Percentiles rank a stretch among this genome's conserved stretches.
Conservation (phyloP, 2,888 invertebrate species). For the Drosophila leonis region DNA sequence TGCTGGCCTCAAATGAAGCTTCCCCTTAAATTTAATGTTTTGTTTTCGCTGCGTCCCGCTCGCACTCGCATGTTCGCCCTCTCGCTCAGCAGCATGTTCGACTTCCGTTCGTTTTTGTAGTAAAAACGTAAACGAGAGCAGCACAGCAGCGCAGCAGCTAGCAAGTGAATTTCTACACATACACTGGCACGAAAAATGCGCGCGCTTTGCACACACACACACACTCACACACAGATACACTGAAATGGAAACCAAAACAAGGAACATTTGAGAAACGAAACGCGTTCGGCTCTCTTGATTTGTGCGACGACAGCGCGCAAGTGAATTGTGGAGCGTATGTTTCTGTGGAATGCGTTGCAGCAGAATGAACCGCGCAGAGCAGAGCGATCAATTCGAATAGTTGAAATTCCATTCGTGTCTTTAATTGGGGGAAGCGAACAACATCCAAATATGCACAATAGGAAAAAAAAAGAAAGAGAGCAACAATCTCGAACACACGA, state of each 20-base stretch:
- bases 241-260: constrained; percentile 63
- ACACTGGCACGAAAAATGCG: constrained; percentile 58
- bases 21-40: constrained; percentile 75
- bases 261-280: constrained; percentile 51
- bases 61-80: constrained; percentile 36
- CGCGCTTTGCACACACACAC: constrained; percentile 50
- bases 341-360: constrained; percentile 42
- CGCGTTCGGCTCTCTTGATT: neutral
- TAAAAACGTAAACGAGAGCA: constrained; percentile 63
- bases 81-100: constrained; percentile 54
- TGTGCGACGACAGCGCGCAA: constrained; percentile 15
- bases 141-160: constrained; percentile 36
- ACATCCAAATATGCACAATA: constrained; percentile 20
- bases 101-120: constrained; percentile 62
- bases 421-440: constrained; percentile 49
- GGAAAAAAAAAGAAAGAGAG: constrained; percentile 2
- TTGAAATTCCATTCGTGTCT: constrained; percentile 62
- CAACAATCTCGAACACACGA: constrained; percentile 31
- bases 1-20: constrained; percentile 45
- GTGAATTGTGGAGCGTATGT: constrained; percentile 54
- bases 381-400: constrained; percentile 44
- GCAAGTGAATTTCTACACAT: constrained; percentile 62
- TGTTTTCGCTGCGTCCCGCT: constrained; percentile 75
- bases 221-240: constrained; percentile 16
- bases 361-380: constrained; percentile 34